These are phyloP conservation scores for Staurois parvus DNA, from an alignment of 2,797 vertebrate species.

Conservation along the genomic window DNA sequence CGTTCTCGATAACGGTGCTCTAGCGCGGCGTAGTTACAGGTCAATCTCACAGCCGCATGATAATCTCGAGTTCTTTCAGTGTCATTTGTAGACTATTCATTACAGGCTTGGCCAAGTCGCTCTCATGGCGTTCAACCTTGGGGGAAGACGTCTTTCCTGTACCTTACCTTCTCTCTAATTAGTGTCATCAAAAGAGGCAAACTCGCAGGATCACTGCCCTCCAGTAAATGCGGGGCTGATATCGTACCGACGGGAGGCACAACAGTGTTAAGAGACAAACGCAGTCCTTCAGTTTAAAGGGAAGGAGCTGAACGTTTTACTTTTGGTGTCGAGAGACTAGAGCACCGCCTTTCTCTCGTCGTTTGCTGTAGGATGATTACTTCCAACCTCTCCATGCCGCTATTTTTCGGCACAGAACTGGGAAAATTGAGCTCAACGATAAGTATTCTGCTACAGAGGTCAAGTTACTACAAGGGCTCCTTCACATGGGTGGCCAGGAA, in stretches of 20 bases:
- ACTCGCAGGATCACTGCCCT: constrained; percentile 42
- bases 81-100: constrained; percentile 58
- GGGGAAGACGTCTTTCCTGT: constrained; percentile 42
- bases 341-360: no score
- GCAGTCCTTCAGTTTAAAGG: constrained; percentile 31
- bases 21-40: constrained; percentile 41
- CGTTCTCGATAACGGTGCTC: constrained; percentile 43
- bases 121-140: constrained; percentile 35
- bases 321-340: no score
- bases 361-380: no score
- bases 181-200: constrained; percentile 50
- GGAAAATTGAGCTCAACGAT: no score
- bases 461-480: no score
- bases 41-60: constrained; percentile 41
- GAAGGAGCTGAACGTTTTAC: no score
- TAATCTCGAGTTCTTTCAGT: constrained; percentile 42
- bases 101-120: constrained; percentile 38
- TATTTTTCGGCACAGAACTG: no score
- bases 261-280: not conserved
- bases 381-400: no score
- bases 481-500: no score
- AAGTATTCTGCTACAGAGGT: no score
- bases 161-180: constrained; percentile 52
- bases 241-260: constrained; percentile 15
- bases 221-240: constrained; percentile 33